These are phyloP conservation scores for Galeopsomyia nigrocyanea DNA, from an alignment of 2,888 invertebrate species.

Conservation along the genomic window DNA sequence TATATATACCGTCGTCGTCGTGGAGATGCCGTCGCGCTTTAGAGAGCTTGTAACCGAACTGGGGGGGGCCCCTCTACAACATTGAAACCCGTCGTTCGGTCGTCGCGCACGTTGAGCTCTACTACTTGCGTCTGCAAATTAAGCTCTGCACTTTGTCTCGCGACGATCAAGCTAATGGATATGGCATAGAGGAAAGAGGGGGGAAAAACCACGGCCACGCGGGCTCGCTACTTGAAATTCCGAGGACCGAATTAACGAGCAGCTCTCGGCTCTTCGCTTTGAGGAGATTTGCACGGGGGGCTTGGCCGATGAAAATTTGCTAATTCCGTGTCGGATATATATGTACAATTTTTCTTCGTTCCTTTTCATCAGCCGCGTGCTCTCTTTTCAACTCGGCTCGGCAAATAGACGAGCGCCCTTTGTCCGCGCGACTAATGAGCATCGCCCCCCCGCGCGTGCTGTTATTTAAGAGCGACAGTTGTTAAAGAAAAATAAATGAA, in stretches of 20 bases:
- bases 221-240: constrained; percentile 27
- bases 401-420: neutral
- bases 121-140: neutral
- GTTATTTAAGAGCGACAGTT: too few species aligned
- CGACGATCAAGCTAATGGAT: constrained; percentile 23
- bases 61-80: constrained; percentile 27
- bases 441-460: too few species aligned
- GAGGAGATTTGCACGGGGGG: constrained; percentile 21
- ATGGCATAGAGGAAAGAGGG: neutral
- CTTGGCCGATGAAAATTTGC: constrained; percentile 22
- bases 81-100: constrained; percentile 35
- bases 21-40: neutral
- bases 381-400: neutral
- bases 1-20: too few species aligned
- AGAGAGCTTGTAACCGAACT: constrained; percentile 6
- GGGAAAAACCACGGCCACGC: neutral
- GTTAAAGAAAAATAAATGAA: too few species aligned
- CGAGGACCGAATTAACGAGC: constrained; percentile 28
- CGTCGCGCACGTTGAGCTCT: neutral
- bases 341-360: constrained; percentile 19
- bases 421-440: too few species aligned
- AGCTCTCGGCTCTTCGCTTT: constrained; percentile 12
- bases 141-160: neutral
- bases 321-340: constrained; percentile 11
- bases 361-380: constrained; percentile 12